Base-by-base conservation (phyloP, 2,888 invertebrate species). In the Nomada ferruginata region DNA sequence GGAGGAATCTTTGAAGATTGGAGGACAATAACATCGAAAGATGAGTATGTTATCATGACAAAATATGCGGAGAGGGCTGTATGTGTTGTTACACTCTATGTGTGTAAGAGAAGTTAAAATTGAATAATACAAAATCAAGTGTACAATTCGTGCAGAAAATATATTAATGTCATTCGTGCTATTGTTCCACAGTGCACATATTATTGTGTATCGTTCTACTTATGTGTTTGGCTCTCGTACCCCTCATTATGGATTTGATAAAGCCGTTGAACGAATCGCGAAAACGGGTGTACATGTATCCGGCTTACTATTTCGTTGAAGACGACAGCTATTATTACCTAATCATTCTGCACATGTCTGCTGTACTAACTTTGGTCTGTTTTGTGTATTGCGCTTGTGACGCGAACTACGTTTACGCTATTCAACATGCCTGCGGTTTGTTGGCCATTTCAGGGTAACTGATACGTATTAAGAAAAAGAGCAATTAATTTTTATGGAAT, bases 381-480 rank as follows among this genome's bases (percentile, higher is more conserved):
- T 18, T 2, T 4, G 36, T 71, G 23, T 63, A n/a, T 2, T 44
- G 52, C 18, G 71, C 76, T 2, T 63, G 64, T 13, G 77, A 77
- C 13, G n/a, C 47, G 13, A 66, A 52, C 52, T 73, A 66, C 7
- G 20, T 73, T 9, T 64, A 29, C 20, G 52, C 29, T 23, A 65
- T 66, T 52, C 77, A 77, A 3, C 77, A 77, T 10, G 77, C 72
- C 9, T 77, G 77, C 29, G 70, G 63, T 2, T 13, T 73, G 13
- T 18, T 77, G 20, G 52, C 59, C 1, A 15, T 77, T 9, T 1
- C 64, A 0, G 29, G 50, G 73, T 77, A 61, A 53, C 13, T 18
- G 23, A 10, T n/a, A 10, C 4, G 5, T 20, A 10, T 36, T 36
- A 7, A 36, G 2, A 9, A 53, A 53, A 18, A 20, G 9, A 3